phyloP scores from a whole-genome alignment of 2,888 invertebrate species.

The Campoletis raptor region DNA sequence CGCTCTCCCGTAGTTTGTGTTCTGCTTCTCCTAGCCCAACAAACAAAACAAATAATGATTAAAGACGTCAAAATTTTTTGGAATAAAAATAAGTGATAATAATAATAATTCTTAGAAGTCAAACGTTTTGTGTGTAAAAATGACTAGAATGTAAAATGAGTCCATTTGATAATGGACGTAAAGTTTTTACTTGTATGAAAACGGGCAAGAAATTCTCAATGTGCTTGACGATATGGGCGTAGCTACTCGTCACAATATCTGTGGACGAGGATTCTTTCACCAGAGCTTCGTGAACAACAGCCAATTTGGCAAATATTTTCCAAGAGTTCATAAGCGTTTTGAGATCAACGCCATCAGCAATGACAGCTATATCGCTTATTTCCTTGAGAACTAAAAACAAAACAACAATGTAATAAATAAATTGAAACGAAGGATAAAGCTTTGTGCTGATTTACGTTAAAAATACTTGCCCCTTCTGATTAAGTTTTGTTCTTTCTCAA shows the following conservation, averaged over 20 bases:
- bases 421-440: background rate
- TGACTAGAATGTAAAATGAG: too few species aligned
- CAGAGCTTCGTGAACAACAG: constrained; percentile 63
- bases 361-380: constrained; percentile 76
- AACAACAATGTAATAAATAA: background rate
- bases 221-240: constrained; percentile 44
- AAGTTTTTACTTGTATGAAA: constrained; percentile 45
- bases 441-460: background rate
- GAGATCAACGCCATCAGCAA: constrained; percentile 76
- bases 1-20: constrained; percentile 73
- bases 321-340: constrained; percentile 79
- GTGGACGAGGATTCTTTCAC: constrained; percentile 47
- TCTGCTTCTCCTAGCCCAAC: constrained; percentile 69
- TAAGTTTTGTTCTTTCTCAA: constrained; percentile 11
- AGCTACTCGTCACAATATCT: constrained; percentile 54
- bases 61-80: too few species aligned
- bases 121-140: background rate
- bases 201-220: constrained; percentile 52
- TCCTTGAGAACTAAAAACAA: constrained; percentile 73
- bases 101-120: background rate
- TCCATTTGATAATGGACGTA: background rate
- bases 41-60: constrained; percentile 20
- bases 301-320: constrained; percentile 79
- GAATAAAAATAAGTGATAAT: background rate
- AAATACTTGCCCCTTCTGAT: constrained; percentile 32